A percentile compares a stretch with the other conserved stretches of the same genome.
Evolutionary conservation across 2,113 vertebrate genomes (phyloP).

Genomic region (Oceanodroma tethys): DNA sequence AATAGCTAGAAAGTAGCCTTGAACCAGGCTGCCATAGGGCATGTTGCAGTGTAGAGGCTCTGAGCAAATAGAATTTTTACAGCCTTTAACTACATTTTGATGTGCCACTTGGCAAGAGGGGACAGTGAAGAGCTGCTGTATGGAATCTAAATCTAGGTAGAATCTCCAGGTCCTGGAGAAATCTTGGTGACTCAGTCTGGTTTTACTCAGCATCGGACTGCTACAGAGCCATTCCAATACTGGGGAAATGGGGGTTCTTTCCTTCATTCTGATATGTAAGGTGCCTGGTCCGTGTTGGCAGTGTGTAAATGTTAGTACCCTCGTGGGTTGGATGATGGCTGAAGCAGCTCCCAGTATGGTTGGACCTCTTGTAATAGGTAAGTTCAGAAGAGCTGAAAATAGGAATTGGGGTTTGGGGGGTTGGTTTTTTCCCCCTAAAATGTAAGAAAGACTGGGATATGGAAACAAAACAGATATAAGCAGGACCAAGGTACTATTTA

Average conservation of each 20-base stretch:
- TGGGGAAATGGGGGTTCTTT: not conserved
- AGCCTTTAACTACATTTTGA: not conserved
- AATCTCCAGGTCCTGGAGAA: not conserved
- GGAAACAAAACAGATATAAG: not conserved
- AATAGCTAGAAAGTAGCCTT: not conserved
- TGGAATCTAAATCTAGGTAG: not conserved
- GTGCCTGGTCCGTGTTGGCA: not conserved
- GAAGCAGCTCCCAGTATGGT: not conserved
- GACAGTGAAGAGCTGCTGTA: not conserved
- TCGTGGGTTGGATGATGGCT: not conserved
- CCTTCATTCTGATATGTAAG: not conserved
- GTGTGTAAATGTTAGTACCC: not conserved
- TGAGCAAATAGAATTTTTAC: not conserved
- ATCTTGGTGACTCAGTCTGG: not conserved
- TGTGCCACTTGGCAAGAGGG: not conserved
- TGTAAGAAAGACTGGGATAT: not conserved
- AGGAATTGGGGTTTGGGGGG: not conserved
- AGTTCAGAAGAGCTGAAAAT: not conserved
- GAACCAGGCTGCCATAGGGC: not conserved
- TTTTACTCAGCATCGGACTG: not conserved
- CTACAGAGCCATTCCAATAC: not conserved
- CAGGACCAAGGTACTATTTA: not conserved
- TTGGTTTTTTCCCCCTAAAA: not conserved
- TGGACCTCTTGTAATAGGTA: not conserved
- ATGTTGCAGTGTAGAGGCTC: not conserved